These are phyloP conservation scores for Megamerina dolium DNA, from an alignment of 2,888 invertebrate species.

Conservation along the genomic window DNA sequence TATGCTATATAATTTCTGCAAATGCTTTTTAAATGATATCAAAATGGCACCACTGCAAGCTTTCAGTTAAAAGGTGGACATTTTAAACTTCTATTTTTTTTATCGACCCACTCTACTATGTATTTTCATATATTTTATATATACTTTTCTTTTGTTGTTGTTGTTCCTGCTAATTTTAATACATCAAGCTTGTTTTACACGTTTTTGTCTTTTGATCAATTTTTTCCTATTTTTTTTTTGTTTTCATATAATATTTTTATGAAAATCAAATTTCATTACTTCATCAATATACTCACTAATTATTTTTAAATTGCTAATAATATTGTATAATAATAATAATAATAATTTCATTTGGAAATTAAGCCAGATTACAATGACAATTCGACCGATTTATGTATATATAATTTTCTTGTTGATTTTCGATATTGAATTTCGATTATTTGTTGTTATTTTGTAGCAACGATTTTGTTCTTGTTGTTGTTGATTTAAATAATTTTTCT, in stretches of 20 bases:
- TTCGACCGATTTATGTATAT: constrained; percentile 21
- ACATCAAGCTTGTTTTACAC: constrained; percentile 7
- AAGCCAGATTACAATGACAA: constrained; percentile 21
- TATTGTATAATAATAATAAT: constrained; percentile 9
- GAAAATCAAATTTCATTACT: background rate
- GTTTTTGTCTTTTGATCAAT: constrained; percentile 14
- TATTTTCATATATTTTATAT: too few relatives aligned
- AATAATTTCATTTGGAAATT: constrained; percentile 17
- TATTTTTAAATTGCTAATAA: constrained; percentile 1
- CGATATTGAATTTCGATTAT: background rate
- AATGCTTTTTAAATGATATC: too few relatives aligned
- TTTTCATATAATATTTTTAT: constrained; percentile 5
- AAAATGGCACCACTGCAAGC: too few relatives aligned
- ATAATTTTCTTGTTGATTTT: background rate
- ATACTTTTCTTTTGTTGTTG: background rate
- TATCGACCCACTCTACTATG: too few relatives aligned
- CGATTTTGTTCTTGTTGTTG: background rate
- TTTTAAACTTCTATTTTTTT: too few relatives aligned
- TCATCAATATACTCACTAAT: background rate
- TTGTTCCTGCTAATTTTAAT: constrained; percentile 20
- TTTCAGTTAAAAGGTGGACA: too few relatives aligned
- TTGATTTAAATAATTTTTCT: constrained; percentile 8
- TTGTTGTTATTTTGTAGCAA: background rate
- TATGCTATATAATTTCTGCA: too few relatives aligned
- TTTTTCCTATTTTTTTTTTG: constrained; percentile 7